These are phyloP conservation scores for Pegea sp. DNA, from an alignment of 23 tunicate species.

Conservation along the genomic window DNA sequence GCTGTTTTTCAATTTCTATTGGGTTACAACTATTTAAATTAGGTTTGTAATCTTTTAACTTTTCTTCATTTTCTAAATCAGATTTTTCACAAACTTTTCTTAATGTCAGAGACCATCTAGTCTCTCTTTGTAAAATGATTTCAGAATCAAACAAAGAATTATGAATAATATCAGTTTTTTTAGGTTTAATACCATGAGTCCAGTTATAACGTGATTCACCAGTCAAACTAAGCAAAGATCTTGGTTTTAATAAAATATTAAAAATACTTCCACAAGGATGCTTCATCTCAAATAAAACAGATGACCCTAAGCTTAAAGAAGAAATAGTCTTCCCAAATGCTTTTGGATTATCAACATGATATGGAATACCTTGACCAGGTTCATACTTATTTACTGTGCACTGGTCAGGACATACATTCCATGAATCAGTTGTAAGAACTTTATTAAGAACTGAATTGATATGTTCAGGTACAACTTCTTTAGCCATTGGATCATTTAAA, in stretches of 20 bases:
- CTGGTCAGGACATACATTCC: conserved; percentile 38
- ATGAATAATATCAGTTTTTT: conserved; percentile 46
- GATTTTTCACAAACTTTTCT: conserved; percentile 13
- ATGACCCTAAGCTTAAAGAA: conserved; percentile 48
- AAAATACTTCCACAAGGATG: conserved; percentile 3
- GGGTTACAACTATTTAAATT: conserved; percentile 8
- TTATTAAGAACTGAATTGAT: conserved; percentile 6
- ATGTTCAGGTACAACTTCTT: conserved; percentile 10
- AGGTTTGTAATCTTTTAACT: too few species aligned
- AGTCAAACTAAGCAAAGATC: conserved; percentile 41
- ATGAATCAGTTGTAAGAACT: conserved; percentile 4
- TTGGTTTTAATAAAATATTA: conserved; percentile 27
- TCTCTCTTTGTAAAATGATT: conserved; percentile 12
- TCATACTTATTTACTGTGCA: conserved; percentile 72
- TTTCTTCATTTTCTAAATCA: conserved; percentile 4
- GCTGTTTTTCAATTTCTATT: conserved; percentile 18
- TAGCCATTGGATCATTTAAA: conserved; percentile 8
- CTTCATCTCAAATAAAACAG: conserved; percentile 42
- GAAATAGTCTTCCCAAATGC: conserved; percentile 45
- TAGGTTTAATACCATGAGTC: conserved; percentile 62
- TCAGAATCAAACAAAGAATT: not conserved
- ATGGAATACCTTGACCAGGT: conserved; percentile 96
- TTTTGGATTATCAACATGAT: conserved; percentile 68
- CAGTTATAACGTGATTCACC: conserved; percentile 76
- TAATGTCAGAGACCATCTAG: conserved; percentile 68